Evolutionary conservation across 2,113 vertebrate species (phyloP).

Genomic region (Hylia prasina): DNA sequence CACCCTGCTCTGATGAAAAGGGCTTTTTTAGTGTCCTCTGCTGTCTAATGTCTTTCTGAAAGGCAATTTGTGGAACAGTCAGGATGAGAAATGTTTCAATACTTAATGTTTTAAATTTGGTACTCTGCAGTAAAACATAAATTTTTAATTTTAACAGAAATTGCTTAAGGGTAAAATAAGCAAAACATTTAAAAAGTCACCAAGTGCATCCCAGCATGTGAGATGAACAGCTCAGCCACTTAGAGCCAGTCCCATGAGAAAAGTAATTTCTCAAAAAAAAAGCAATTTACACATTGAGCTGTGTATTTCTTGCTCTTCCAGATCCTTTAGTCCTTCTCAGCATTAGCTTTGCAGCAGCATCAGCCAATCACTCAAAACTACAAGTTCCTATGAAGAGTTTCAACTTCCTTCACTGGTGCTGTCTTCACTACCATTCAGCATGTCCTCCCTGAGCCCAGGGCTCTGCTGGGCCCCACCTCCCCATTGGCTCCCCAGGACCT

Average conservation of each 20-base stretch:
- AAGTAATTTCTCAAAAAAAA: background rate
- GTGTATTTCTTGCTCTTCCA: background rate
- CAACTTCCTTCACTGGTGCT: background rate
- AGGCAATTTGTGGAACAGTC: background rate
- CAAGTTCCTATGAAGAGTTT: background rate
- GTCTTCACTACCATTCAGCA: background rate
- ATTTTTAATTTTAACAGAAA: background rate
- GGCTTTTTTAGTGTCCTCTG: background rate
- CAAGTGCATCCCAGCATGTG: background rate
- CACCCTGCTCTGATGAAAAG: background rate
- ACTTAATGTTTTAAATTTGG: background rate
- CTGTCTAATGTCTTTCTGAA: background rate
- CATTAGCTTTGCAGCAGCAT: background rate
- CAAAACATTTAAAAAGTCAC: background rate
- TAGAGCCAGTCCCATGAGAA: background rate
- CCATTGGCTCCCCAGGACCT: rapidly evolving
- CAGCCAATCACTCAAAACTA: background rate
- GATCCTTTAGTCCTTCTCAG: background rate
- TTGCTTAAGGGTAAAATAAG: background rate
- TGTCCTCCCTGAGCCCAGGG: background rate
- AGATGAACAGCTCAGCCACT: background rate
- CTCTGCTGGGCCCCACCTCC: background rate
- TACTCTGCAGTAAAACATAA: background rate
- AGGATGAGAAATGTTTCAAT: background rate
- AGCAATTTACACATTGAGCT: background rate